These are phyloP conservation scores for Ictalurus punctatus DNA, from an alignment of 2,113 vertebrate genomes.

Conservation along the genomic window DNA sequence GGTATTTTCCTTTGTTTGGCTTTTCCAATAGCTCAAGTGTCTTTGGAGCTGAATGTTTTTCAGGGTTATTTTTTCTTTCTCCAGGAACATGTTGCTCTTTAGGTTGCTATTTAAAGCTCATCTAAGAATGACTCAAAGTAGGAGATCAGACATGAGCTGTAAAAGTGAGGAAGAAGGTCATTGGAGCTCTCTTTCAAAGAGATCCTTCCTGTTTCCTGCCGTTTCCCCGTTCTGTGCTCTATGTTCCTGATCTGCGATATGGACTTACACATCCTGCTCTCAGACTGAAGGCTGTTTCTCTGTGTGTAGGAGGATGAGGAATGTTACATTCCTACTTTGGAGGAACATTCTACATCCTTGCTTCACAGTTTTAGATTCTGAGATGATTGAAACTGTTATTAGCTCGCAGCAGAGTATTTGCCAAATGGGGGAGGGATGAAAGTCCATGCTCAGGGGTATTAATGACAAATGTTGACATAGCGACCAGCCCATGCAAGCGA, in stretches of 20 bases:
- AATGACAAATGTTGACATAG: conserved; percentile 49
- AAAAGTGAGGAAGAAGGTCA: conserved; percentile 54
- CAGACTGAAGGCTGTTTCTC: not conserved
- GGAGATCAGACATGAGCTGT: conserved; percentile 31
- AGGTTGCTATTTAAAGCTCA: conserved; percentile 36
- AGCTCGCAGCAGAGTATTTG: not conserved
- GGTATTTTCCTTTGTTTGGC: conserved; percentile 27
- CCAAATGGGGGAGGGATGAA: not conserved
- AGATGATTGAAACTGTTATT: conserved; percentile 27
- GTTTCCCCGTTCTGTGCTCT: conserved; percentile 51
- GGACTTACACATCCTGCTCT: conserved; percentile 31
- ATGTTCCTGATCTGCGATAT: conserved; percentile 22
- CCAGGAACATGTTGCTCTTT: conserved; percentile 24
- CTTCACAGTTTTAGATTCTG: not conserved
- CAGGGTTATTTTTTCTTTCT: conserved; percentile 31
- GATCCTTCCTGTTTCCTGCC: conserved; percentile 48
- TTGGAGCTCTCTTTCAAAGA: conserved; percentile 52
- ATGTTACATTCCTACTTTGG: conserved; percentile 13
- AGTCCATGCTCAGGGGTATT: conserved; percentile 19
- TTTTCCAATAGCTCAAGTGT: conserved; percentile 32
- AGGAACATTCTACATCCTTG: conserved; percentile 28
- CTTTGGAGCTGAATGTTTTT: conserved; percentile 17
- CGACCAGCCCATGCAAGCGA: conserved; percentile 33
- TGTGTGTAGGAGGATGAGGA: conserved; percentile 15
- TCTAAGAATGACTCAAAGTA: conserved; percentile 31